Evolutionary conservation across 2,797 vertebrate genomes (phyloP).

Genomic region (Enteromius anoplus): DNA sequence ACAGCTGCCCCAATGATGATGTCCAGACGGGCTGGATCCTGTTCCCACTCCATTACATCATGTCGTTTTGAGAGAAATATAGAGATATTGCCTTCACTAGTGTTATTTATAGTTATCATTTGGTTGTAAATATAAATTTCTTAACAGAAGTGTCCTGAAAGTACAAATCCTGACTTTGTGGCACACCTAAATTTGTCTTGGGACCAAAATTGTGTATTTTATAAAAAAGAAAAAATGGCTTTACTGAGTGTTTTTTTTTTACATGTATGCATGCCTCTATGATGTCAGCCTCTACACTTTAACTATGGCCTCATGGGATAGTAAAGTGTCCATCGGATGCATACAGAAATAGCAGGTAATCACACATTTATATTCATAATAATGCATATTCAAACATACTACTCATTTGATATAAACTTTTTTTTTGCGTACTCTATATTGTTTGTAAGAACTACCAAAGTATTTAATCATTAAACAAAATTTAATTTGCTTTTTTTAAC

Average conservation of each 20-base stretch:
- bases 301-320: too few relatives aligned
- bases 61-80: not conserved
- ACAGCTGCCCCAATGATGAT: constrained; percentile 50
- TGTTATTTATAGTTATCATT: not conserved
- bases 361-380: not conserved
- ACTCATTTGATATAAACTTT: too few relatives aligned
- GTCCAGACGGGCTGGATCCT: constrained; percentile 51
- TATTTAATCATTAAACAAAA: not conserved
- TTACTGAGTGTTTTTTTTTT: not conserved
- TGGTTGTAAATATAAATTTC: not conserved
- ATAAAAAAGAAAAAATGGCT: not conserved
- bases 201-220: not conserved
- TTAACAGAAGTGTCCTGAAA: not conserved
- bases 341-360: not conserved
- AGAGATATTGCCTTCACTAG: not conserved
- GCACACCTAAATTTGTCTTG: not conserved
- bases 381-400: too few relatives aligned
- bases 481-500: not conserved
- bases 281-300: not conserved
- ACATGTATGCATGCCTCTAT: not conserved
- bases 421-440: not conserved
- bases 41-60: constrained; percentile 17
- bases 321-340: too few relatives aligned
- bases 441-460: not conserved
- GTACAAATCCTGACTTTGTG: too few relatives aligned